Base-by-base conservation (phyloP, 1,140 invertebrate species). In the Paracyclopina nana region DNA sequence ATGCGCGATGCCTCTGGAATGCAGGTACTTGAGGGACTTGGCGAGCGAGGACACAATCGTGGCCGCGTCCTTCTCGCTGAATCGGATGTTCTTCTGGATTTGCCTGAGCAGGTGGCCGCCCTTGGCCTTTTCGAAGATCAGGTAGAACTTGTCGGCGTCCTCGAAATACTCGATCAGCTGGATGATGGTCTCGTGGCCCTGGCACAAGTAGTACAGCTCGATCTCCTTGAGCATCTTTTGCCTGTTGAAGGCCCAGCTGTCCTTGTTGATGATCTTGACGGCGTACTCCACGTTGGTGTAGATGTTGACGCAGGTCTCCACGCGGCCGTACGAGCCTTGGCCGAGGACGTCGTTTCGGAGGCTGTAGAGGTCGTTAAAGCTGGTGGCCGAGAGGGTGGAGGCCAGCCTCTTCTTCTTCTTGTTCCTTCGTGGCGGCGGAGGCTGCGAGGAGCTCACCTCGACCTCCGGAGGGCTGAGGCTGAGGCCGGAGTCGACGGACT, bases 191-290 rank as follows among this genome's bases (percentile, higher is more conserved):
- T 65, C 61, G 57, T 73, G 68, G 11, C 65, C 65, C 31, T 64
- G 58, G 59, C 71, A 74, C 45, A 70, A 61, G 57, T 71, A 65
- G 61, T 73, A 74, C 42, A 71, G 72, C 58, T 75, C 72, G 30
- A 75, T 69, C 57, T 75, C 73, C 46, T 69, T 68, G 54, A 74
- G 67, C n/a, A 75, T 70, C 54, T 71, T 65, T 40, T 62, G 62
- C 6, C 72, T 61, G 34, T 61, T 64, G 46, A 46, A 52, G 24
- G 27, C n/a, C 45, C 69, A 62, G 26, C 62, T 62, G 30, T 61
- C 61, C 52, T 61, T 64, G 56, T 69, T 64, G 51, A 72, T 66
- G 26, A 71, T 66, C 62, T 74, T 74, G 8, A 74, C 72, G 26
- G 72, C 72, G 62, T 64, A 72, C 57, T 72, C 70, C 58, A 63